A percentile compares a stretch with the other conserved stretches of the same genome.
Conservation (phyloP, 2,113 vertebrate species). For the Crotophaga sulcirostris region DNA sequence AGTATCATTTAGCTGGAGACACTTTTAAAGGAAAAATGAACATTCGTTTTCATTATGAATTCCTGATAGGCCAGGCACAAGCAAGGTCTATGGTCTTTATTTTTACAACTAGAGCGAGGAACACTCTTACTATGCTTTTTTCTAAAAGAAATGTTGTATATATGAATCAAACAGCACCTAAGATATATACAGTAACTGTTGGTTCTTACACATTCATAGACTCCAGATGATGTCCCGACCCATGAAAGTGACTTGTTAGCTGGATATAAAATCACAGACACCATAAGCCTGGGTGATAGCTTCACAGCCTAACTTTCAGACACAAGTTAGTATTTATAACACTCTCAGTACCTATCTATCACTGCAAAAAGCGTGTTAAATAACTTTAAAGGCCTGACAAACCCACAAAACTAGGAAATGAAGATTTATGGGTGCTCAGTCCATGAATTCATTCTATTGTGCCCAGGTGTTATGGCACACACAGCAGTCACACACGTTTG, state of each 20-base stretch:
- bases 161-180: constrained; percentile 14
- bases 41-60: constrained; percentile 81
- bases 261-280: constrained; percentile 55
- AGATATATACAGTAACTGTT: constrained; percentile 34
- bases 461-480: constrained; percentile 6
- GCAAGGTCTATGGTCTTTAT: constrained; percentile 49
- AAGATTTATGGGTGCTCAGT: constrained; percentile 23
- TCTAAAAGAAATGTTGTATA: neutral
- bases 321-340: constrained; percentile 70
- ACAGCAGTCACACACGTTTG: neutral
- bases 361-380: constrained; percentile 59
- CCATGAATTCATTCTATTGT: constrained; percentile 26
- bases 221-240: constrained; percentile 60
- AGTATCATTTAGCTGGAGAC: constrained; percentile 96
- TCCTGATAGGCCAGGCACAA: constrained; percentile 67
- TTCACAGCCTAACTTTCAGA: constrained; percentile 70
- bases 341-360: constrained; percentile 47
- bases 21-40: constrained; percentile 96
- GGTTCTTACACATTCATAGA: constrained; percentile 46
- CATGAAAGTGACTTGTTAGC: constrained; percentile 34
- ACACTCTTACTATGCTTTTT: neutral
- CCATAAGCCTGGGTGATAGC: constrained; percentile 65
- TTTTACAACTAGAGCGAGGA: constrained; percentile 54
- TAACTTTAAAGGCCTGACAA: constrained; percentile 57
- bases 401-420: constrained; percentile 50